These are phyloP conservation scores for Coenonympha arcania DNA, from an alignment of 2,888 invertebrate species.

Conservation along the genomic window DNA sequence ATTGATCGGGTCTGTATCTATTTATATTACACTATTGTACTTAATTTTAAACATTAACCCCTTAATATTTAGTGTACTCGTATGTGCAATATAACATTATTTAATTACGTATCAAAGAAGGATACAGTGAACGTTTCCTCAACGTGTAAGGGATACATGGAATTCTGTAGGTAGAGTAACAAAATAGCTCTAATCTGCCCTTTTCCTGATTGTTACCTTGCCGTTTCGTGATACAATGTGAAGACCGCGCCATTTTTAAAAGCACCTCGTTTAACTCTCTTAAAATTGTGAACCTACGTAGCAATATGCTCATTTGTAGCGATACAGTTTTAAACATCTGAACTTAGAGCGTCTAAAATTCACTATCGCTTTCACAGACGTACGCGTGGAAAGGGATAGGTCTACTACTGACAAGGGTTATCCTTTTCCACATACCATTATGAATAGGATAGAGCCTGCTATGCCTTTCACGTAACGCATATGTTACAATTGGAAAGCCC, in stretches of 20 bases:
- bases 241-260: conserved; percentile 15
- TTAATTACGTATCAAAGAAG: conserved; percentile 64
- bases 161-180: conserved; percentile 1
- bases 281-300: neutral
- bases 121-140: conserved; percentile 40
- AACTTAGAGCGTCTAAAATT: no score
- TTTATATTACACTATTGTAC: conserved; percentile 45
- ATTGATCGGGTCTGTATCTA: conserved; percentile 60
- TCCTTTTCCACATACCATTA: no score
- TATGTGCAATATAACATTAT: conserved; percentile 54
- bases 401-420: no score
- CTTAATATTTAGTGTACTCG: conserved; percentile 57
- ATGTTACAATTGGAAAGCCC: no score
- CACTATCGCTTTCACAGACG: no score
- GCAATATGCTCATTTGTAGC: neutral
- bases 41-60: conserved; percentile 60
- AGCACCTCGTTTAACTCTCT: conserved; percentile 5
- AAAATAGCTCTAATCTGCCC: conserved; percentile 28
- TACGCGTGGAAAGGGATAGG: no score
- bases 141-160: conserved; percentile 18
- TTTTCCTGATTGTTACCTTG: conserved; percentile 18
- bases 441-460: no score
- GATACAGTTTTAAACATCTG: neutral
- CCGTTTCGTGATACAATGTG: neutral
- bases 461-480: no score